Percentiles rank a stretch among this genome's conserved stretches.
These are phyloP conservation scores for Coregonus ussuriensis DNA, from an alignment of 2,797 vertebrate genomes.

Conservation along the genomic window DNA sequence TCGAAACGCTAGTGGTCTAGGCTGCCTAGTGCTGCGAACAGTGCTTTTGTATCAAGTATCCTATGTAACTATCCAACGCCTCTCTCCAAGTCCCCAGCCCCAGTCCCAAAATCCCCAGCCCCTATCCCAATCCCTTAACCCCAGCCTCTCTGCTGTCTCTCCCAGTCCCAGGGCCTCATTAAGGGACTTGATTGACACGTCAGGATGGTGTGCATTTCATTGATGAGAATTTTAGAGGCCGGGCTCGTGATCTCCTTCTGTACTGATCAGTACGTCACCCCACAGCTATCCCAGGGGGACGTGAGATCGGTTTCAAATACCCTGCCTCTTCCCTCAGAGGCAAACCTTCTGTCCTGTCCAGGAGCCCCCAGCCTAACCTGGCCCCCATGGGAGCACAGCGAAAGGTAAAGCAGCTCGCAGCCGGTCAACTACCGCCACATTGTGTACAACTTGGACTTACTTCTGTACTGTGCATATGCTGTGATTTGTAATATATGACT, in stretches of 20 bases:
- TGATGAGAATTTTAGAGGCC: constrained; percentile 70
- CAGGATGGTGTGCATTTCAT: constrained; percentile 75
- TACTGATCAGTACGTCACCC: constrained; percentile 71
- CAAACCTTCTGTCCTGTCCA: constrained; percentile 39
- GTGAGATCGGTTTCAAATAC: constrained; percentile 72
- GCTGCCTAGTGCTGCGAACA: neutral
- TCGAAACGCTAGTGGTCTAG: neutral
- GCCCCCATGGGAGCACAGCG: constrained; percentile 20
- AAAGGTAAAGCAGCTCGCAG: constrained; percentile 41
- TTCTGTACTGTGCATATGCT: neutral
- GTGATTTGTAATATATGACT: neutral
- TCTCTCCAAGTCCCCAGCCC: neutral
- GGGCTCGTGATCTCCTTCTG: constrained; percentile 70
- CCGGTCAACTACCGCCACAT: neutral
- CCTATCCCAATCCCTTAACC: constrained; percentile 26
- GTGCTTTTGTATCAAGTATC: neutral
- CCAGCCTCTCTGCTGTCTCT: constrained; percentile 9
- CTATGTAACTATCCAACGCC: neutral
- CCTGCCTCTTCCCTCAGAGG: constrained; percentile 59
- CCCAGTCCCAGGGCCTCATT: constrained; percentile 26
- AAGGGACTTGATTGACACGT: constrained; percentile 68
- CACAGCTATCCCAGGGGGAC: constrained; percentile 62
- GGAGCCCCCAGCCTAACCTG: constrained; percentile 38
- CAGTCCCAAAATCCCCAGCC: neutral
- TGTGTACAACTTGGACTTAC: neutral